These are phyloP conservation scores for Mormoops blainvillei DNA, from an alignment of 2,113 vertebrate genomes.

Conservation along the genomic window DNA sequence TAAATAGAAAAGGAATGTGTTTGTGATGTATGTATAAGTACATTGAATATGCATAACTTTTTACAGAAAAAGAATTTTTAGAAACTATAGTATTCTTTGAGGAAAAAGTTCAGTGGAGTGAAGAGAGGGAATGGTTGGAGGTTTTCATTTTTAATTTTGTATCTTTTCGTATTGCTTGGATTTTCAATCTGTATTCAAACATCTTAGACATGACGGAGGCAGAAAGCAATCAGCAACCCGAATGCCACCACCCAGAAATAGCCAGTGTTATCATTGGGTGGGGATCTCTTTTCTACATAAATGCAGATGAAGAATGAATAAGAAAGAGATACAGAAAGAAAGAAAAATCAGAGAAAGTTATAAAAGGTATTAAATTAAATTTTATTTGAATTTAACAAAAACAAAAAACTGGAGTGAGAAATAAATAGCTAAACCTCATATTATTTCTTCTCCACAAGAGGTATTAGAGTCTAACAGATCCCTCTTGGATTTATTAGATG, in stretches of 20 bases:
- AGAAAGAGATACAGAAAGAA: neutral
- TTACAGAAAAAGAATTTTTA: neutral
- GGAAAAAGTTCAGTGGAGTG: neutral
- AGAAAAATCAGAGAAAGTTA: neutral
- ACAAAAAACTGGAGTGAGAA: neutral
- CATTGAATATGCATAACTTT: neutral
- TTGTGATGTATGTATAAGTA: neutral
- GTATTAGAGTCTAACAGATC: neutral
- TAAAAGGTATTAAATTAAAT: neutral
- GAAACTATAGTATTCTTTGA: neutral
- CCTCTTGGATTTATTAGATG: neutral
- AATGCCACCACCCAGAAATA: neutral
- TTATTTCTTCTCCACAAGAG: neutral
- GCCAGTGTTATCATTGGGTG: neutral
- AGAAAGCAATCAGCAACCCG: neutral
- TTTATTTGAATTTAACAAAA: neutral
- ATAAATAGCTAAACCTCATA: neutral
- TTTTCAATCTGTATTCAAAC: neutral
- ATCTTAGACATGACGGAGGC: neutral
- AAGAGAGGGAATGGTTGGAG: neutral
- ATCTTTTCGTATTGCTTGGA: neutral
- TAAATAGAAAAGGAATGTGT: neutral
- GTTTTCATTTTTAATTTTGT: neutral
- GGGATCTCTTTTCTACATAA: neutral
- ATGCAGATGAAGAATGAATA: neutral